Percentiles rank a stretch among this genome's conserved stretches.
These are phyloP conservation scores for Bombus impatiens DNA, from an alignment of 1,140 invertebrate species.

Conservation along the genomic window DNA sequence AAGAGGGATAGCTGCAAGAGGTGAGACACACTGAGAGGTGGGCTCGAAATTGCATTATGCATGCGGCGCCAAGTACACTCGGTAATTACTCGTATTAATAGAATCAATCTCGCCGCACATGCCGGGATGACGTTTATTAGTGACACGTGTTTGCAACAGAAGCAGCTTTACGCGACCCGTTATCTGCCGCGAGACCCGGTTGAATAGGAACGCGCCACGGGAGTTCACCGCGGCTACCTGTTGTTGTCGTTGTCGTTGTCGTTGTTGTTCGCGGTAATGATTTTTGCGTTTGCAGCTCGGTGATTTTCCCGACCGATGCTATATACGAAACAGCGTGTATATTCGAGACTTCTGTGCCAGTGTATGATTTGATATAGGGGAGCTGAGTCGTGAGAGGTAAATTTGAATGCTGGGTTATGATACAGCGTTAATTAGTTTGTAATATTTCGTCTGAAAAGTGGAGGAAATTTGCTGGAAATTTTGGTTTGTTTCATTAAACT, in stretches of 20 bases:
- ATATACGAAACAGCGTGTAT: neutral
- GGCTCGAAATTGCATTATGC: conserved; percentile 66
- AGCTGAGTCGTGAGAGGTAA: neutral
- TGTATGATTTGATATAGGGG: neutral
- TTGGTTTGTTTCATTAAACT: neutral
- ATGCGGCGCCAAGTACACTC: conserved; percentile 68
- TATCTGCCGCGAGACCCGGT: conserved; percentile 48
- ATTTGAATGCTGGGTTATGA: neutral
- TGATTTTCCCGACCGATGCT: neutral
- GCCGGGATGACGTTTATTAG: conserved; percentile 69
- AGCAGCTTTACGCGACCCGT: conserved; percentile 59
- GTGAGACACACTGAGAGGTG: conserved; percentile 2
- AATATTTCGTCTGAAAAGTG: neutral
- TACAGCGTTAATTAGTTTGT: neutral
- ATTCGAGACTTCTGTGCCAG: too few species aligned
- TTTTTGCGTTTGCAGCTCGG: conserved; percentile 22
- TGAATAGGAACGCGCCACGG: conserved; percentile 24
- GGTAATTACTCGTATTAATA: conserved; percentile 72
- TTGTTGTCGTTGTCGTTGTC: conserved; percentile 13
- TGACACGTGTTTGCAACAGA: conserved; percentile 66
- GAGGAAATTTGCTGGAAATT: neutral
- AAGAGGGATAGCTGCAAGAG: neutral
- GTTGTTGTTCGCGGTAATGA: conserved; percentile 1
- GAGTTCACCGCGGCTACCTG: conserved; percentile 36
- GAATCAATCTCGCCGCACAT: conserved; percentile 69